Base-by-base conservation (phyloP, 2,888 invertebrate species). In the Melangyna quadrimaculata region DNA sequence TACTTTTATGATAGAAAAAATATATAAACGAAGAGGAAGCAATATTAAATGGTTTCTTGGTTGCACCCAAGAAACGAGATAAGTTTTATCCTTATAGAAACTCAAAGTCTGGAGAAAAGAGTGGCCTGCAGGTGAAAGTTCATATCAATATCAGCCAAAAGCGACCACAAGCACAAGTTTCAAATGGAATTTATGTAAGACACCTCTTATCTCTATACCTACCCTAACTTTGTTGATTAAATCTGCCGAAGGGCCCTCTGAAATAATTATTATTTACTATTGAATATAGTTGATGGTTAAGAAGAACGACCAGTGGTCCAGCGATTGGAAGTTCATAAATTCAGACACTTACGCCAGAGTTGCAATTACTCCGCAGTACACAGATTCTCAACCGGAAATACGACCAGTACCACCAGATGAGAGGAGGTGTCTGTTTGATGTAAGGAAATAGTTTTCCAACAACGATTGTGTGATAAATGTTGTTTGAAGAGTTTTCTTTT, bases 21-120 rank as follows among this genome's bases (percentile, higher is more conserved):
- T 6, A 53, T n/a, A 55, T 14, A 4, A 55, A 55, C 10, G 19
- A 57, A n/a, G n/a, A n/a, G 8, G 14, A 35, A 8, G 22, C 19
- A 55, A 17, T 55, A 14, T 37, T 12, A 53, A 63, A 43, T 61
- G 27, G 51, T 55, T 45, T 53, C 61, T 48, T 37, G 57, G 27
- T 22, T 37, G 35, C 9, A 63, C 7, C 7, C 29, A 70, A 91
- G 91, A 87, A 72, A 6, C 79, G 73, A 0, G 88, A 90, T 83
- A 88, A 88, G n/a, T 91, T 78, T 48, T 91, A 90, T 88, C 91
- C 91, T 0, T 89, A 86, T 19, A 90, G 89, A 37, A 90, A 89
- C 4, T 88, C 91, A 0, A 89, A 88, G 27, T 87, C 87, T n/a
- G 91, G 90, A 1, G 91, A 91, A 3, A 89, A 89, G 10, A 89